Evolutionary conservation across 2,888 invertebrate species (phyloP).

Genomic region (Lasioglossum villosulum): DNA sequence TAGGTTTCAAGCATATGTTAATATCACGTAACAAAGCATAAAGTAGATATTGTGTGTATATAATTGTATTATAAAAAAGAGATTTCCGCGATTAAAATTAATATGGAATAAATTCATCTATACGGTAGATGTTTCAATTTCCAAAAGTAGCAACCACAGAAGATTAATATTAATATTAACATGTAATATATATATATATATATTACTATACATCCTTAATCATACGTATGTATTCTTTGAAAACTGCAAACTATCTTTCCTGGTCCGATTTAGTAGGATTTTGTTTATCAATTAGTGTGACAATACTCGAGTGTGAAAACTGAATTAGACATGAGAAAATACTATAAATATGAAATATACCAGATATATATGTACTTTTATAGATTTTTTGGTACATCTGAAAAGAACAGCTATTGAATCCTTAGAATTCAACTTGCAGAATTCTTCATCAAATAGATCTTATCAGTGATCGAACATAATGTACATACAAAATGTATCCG

Average conservation of each 20-base stretch:
- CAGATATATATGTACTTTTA: slow-evolving; percentile 11
- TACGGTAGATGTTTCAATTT: slow-evolving; percentile 22
- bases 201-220: slow-evolving; percentile 58
- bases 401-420: slow-evolving; percentile 48
- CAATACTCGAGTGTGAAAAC: background rate
- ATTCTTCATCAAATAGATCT: slow-evolving; percentile 27
- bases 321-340: slow-evolving; percentile 38
- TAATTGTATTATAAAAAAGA: slow-evolving; percentile 12
- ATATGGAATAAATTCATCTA: slow-evolving; percentile 19
- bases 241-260: slow-evolving; percentile 20
- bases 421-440: slow-evolving; percentile 28
- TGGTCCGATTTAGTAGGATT: slow-evolving; percentile 18
- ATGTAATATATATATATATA: slow-evolving; percentile 29
- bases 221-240: background rate
- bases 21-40: slow-evolving; percentile 18
- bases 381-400: slow-evolving; percentile 26
- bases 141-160: slow-evolving; percentile 32
- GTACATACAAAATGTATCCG: slow-evolving; percentile 2
- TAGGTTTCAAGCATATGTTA: slow-evolving; percentile 22
- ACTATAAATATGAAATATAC: slow-evolving; percentile 48
- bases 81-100: background rate
- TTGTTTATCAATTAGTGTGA: background rate
- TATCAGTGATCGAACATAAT: slow-evolving; percentile 43
- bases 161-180: slow-evolving; percentile 43
- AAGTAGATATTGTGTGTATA: slow-evolving; percentile 28